Conservation (phyloP, 64 coral and sea anemone genomes). For the Stichodactyla mertensii region DNA sequence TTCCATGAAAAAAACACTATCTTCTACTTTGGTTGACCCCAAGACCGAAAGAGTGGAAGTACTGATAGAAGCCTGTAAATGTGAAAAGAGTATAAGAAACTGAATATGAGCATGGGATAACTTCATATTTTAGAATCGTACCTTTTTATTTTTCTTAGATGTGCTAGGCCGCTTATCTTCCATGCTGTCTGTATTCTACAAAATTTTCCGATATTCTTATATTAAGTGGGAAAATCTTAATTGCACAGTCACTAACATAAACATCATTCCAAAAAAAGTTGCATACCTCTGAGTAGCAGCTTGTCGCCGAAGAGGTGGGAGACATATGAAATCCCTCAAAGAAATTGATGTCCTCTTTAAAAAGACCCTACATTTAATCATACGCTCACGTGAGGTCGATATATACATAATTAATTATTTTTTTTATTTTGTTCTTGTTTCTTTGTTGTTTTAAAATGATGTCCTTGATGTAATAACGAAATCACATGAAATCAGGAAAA, state of each 20-base stretch:
- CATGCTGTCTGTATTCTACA: background rate
- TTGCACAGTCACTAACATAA: background rate
- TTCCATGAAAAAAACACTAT: background rate
- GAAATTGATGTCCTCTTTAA: background rate
- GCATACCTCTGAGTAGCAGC: background rate
- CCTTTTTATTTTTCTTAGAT: background rate
- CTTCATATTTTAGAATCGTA: background rate
- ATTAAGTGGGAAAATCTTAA: background rate
- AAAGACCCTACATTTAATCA: background rate
- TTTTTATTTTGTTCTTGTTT: background rate
- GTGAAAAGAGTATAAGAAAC: background rate
- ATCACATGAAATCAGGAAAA: no score
- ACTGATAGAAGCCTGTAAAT: background rate
- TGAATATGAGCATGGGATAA: background rate
- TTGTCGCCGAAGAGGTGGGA: background rate
- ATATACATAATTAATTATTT: no score
- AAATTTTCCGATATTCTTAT: background rate
- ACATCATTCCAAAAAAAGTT: background rate
- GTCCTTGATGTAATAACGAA: background rate
- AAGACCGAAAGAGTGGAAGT: constrained; percentile 9
- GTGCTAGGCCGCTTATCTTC: background rate
- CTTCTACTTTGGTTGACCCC: background rate
- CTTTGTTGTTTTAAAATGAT: background rate
- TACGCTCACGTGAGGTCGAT: background rate
- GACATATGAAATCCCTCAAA: constrained; percentile 8